Evolutionary conservation across 2,113 vertebrate species (phyloP), one percentile per base, ranked within the genome.

Genomic region (Catagonus wagneri): DNA sequence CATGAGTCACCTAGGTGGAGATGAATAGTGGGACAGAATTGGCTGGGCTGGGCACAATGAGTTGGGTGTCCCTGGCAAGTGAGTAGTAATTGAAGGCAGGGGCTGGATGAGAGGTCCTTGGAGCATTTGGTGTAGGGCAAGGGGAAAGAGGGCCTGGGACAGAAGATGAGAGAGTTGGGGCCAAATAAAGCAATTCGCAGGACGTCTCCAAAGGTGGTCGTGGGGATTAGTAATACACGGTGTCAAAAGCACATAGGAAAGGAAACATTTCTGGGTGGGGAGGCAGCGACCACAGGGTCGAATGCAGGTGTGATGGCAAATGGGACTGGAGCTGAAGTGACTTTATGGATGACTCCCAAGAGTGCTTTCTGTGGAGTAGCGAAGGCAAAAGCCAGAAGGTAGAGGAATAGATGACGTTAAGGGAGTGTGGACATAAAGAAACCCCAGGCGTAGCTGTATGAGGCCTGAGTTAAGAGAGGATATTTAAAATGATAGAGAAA

Each of bases 141-240:
- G 20, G 85, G 60, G 83, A 93, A 60, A 36, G 61, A 92, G 36
- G 32, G 20, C 17, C 2, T 54, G 79, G 52, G 58, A 52, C 0
- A 17, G 15, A 4, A 79, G 39, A 60, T 0, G 19, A 13, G 69
- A 58, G 65, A 92, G 6, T 34, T 32, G 29, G 12, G 52, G 13
- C 7, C 29, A 65, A n/a, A 3, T 25, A 68, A 34, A 3, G 32
- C 9, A 19, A 87, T 19, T 56, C 17, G 88, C 32, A 74, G 3
- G 22, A 86, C 52, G 27, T 86, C 15, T n/a, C 36, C 39, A 50
- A 27, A 75, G 23, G 20, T 3, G 52, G 86, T 78, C 39, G 54
- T n/a, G 9, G 20, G 7, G 83, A 58, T 10, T 16, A 14, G 3
- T 6, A 63, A 3, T 6, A 17, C 2, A 0, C 4, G 1, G 6